Base-by-base conservation (phyloP, 2,888 invertebrate species). In the Harpalus rubripes region DNA sequence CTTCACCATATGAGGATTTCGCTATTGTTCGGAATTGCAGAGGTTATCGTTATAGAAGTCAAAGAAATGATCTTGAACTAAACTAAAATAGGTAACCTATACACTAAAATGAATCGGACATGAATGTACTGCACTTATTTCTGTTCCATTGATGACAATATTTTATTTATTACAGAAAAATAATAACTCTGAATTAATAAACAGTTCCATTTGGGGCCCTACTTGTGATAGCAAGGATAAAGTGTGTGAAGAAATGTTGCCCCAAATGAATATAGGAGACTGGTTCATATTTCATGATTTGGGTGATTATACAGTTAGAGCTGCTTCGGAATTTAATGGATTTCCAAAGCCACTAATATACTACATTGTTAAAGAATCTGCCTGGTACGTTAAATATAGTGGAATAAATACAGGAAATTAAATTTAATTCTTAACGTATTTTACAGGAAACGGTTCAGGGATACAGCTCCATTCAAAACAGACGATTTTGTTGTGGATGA, bases 261-360 rank as follows among this genome's bases (percentile, higher is more conserved):
- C 63, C 10, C 63, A 63, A 22, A 63, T 63, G 63, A 63, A 63
- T 22, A 63, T 63, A 18, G 63, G 63, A 7, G 63, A 63, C 22
- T 63, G 63, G 63, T 63, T 63, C 22, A 63, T 63, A 10, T 63
- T 63, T 63, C 63, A 18, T 12, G 26, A 63, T 26, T 18, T 63
- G 63, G 63, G 63, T 22, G 63, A 63, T 22, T 63, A 63, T 12
- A 26, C 26, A 6, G 16, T 63, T 10, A 63, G 22, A 63, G 22
- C 22, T 22, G 26, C 63, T 26, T 63, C 63, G 10, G 63, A 63
- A 63, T 63, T 63, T 22, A 63, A 63, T 26, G 63, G 63, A 63
- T 63, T 63, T 12, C 26, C 10, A 63, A 18, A 22, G 8, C 22
- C 63, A 1, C 10, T 22, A 8, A 10, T 63, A 26, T 63, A 63